Evolutionary conservation across 2,797 vertebrate genomes (phyloP), one percentile per base, ranked within the genome.

Genomic region (Esox lucius): DNA sequence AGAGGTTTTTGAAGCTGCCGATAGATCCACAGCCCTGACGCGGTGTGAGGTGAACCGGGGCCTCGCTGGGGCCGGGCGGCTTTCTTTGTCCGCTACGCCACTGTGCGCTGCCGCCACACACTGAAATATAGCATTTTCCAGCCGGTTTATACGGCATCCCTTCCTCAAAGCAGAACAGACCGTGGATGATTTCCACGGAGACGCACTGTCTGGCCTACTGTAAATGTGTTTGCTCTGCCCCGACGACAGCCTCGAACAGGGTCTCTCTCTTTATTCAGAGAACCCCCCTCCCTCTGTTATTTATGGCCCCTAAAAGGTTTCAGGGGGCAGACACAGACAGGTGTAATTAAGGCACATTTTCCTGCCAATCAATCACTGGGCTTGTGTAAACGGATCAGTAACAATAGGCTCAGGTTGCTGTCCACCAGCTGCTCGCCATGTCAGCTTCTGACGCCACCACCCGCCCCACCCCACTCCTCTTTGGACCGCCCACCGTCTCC

Each of bases 341-440:
- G 83, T 85, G 81, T 81, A 90, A 92, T 93, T 93, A 91, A 80
- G 84, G 77, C 75, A 76, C 79, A 91, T 93, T 91, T 88, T 87
- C 76, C 85, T 88, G 86, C 83, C 91, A 90, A 85, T 94, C 91
- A 90, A 86, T 93, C 91, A 91, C 76, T 53, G 73, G 68, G 72
- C 75, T 81, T 81, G 79, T 76, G 80, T 88, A 88, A 91, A 92
- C 83, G 86, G 81, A 89, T 90, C 85, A 67, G 85, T 82, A 83
- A 88, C 86, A 88, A 87, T 88, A 69, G 70, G 77, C 84, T 92
- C 81, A 62, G 77, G 84, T 93, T 92, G 72, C 86, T 81, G 74
- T 75, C 71, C 11, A 13, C 87, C 89, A 90, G 91, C 88, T 91
- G 87, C 81, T 89, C 81, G 75, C 85, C 77, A 74, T 84, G 86